Evolutionary conservation across 2,113 vertebrate genomes (phyloP).

Genomic region (Xenopus borealis): DNA sequence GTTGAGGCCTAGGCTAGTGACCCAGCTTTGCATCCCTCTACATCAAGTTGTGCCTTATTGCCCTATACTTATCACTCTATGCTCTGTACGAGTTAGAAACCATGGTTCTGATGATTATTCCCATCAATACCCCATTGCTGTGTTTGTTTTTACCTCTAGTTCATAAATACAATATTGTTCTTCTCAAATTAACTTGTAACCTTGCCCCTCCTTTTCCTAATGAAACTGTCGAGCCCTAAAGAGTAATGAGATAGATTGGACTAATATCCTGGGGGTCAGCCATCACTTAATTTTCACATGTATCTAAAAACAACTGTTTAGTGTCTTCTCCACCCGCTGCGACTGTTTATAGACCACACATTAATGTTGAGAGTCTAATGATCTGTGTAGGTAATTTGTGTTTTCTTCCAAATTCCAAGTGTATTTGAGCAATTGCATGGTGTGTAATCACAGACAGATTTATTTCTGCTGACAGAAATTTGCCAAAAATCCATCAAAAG

Average conservation of each 20-base stretch:
- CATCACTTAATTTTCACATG: not conserved
- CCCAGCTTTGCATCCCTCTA: not conserved
- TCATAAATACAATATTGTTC: too few relatives aligned
- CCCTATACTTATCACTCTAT: too few relatives aligned
- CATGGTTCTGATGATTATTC: too few relatives aligned
- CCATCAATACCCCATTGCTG: too few relatives aligned
- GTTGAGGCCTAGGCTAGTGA: too few relatives aligned
- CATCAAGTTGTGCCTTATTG: not conserved
- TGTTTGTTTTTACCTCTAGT: too few relatives aligned
- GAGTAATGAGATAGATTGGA: not conserved
- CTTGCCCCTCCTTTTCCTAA: too few relatives aligned
- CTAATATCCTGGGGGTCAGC: not conserved
- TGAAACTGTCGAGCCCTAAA: not conserved
- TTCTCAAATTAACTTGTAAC: too few relatives aligned
- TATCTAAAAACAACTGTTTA: not conserved
- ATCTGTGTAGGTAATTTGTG: slow-evolving; percentile 20
- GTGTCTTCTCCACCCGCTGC: not conserved
- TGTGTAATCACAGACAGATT: not conserved
- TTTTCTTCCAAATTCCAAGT: slow-evolving; percentile 14
- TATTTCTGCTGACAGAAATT: not conserved
- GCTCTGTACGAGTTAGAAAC: too few relatives aligned
- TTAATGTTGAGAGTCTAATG: slow-evolving; percentile 5
- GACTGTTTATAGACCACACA: not conserved
- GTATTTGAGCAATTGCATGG: not conserved
- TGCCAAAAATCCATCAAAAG: too few relatives aligned